phyloP scores from a whole-genome alignment of 2,797 vertebrate species.

The Brachymystax lenok region DNA sequence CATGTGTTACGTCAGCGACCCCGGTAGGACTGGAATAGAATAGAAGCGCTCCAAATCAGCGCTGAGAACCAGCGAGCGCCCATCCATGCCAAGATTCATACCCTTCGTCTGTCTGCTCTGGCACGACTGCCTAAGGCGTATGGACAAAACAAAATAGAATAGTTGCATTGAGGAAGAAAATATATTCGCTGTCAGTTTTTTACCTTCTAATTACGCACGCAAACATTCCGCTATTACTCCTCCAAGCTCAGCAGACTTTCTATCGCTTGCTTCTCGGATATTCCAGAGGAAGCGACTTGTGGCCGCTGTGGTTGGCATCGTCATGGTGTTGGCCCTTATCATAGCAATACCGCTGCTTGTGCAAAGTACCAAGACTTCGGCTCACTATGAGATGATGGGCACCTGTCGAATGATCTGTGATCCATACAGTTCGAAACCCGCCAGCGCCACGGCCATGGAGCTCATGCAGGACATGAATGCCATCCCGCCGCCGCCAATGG shows the following conservation, averaged over 20 bases:
- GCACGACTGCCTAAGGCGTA: conserved; percentile 2
- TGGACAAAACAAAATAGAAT: conserved; percentile 18
- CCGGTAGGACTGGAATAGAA: conserved; percentile 20
- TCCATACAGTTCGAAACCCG: conserved; percentile 80
- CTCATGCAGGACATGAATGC: conserved; percentile 85
- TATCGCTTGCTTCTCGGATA: conserved; percentile 77
- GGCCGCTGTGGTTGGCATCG: conserved; percentile 75
- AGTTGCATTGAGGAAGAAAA: conserved; percentile 5
- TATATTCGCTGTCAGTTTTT: not conserved
- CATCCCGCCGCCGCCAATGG: conserved; percentile 73
- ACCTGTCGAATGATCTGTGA: conserved; percentile 96
- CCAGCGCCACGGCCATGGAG: conserved; percentile 81
- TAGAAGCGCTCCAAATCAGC: conserved; percentile 26
- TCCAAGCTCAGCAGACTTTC: conserved; percentile 77
- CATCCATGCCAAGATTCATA: conserved; percentile 20
- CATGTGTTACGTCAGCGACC: conserved; percentile 34
- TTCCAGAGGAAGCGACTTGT: conserved; percentile 83
- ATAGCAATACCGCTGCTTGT: conserved; percentile 82
- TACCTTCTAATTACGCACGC: not conserved
- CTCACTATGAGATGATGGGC: conserved; percentile 95
- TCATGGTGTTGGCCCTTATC: conserved; percentile 83
- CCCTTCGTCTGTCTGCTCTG: conserved; percentile 5
- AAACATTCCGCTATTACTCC: conserved; percentile 77
- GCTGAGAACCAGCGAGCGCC: conserved; percentile 8
- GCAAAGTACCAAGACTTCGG: conserved; percentile 77